Base-by-base conservation (phyloP, 1,140 invertebrate species). In the Metaphire vulgaris region DNA sequence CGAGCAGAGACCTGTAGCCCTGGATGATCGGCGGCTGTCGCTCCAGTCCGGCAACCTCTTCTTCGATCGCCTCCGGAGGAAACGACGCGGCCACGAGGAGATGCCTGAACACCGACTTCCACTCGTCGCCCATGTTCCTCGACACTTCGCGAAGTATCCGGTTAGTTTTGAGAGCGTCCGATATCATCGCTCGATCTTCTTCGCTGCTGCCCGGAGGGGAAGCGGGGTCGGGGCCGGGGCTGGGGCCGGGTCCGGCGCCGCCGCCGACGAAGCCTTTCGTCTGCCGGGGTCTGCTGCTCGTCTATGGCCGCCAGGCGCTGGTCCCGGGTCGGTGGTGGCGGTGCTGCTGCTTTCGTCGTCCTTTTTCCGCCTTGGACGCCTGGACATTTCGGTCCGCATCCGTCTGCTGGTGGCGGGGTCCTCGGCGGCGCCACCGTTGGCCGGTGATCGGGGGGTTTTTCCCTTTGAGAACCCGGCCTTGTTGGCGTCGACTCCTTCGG, bases 181-280 rank as follows among this genome's bases (percentile, higher is more conserved):
- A n/a, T n/a, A n/a, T n/a, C n/a, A n/a, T n/a, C n/a, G 56, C 32
- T 28, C n/a, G 74, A 26, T 73, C 72, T 33, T 73, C 72, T n/a
- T n/a, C n/a, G n/a, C n/a, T n/a, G n/a, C n/a, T n/a, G n/a, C n/a
- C n/a, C n/a, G n/a, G n/a, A n/a, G n/a, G n/a, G n/a, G n/a, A n/a
- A n/a, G n/a, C n/a, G n/a, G n/a, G n/a, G n/a, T n/a, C n/a, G n/a
- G n/a, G n/a, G n/a, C 72, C 72, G 56, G 33, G 56, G 1, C 72
- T 73, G 41, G 6, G 41, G 41, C 41, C 41, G 2, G 69, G 32
- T 12, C 30, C 69, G 21, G 33, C 0, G 28, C 1, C n/a, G 0
- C 28, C n/a, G 21, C n/a, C 28, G 32, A 34, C 32, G 6, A 30
- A 33, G 56, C 72, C 72, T 73, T n/a, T 73, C 72, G 6, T 73